These are phyloP conservation scores for Ranitomeya variabilis DNA, from an alignment of 2,113 vertebrate species.

Conservation along the genomic window DNA sequence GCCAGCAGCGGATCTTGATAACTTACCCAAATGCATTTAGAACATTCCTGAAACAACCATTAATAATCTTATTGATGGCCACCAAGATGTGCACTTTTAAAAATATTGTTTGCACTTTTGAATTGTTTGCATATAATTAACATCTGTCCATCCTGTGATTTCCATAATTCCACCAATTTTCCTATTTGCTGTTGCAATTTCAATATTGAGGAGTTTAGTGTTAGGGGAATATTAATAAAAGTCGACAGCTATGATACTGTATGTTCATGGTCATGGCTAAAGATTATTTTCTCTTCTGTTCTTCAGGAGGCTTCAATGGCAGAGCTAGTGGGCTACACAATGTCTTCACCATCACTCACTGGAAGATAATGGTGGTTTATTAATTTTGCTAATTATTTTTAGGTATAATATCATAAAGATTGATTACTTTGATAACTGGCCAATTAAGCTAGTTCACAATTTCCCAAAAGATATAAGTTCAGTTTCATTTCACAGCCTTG, in stretches of 20 bases:
- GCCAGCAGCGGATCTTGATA: too few species aligned
- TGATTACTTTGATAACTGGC: conserved; percentile 66
- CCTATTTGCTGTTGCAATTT: too few species aligned
- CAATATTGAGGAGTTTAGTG: background rate
- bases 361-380: conserved; percentile 38
- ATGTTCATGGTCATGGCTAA: background rate
- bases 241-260: background rate
- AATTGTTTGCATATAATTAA: too few species aligned
- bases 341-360: conserved; percentile 19
- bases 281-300: background rate
- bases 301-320: background rate
- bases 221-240: background rate
- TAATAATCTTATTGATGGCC: too few species aligned
- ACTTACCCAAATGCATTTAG: too few species aligned
- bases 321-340: background rate
- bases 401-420: conserved; percentile 64
- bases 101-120: too few species aligned
- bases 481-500: conserved; percentile 76
- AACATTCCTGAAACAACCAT: too few species aligned
- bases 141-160: too few species aligned
- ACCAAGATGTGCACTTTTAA: too few species aligned
- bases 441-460: conserved; percentile 69
- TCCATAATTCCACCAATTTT: too few species aligned
- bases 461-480: conserved; percentile 70
- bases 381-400: conserved; percentile 59